These are phyloP conservation scores for Drosophila atroscutellata DNA, from an alignment of 2,888 invertebrate species.

Conservation along the genomic window DNA sequence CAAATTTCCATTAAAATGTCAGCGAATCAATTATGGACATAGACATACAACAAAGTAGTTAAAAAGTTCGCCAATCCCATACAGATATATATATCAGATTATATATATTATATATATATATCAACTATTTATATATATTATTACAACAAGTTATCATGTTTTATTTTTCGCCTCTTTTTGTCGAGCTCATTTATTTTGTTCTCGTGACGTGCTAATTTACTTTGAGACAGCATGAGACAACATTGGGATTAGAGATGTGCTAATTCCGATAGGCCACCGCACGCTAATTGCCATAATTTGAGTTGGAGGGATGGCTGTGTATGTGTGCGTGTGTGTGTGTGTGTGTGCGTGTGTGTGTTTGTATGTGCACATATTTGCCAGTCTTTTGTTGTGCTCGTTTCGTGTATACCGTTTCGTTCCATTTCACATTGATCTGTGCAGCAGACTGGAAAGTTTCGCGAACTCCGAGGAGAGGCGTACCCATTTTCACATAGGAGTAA, in stretches of 20 bases:
- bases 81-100: not conserved
- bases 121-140: not conserved
- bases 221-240: constrained; percentile 43
- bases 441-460: constrained; percentile 67
- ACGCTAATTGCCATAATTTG: constrained; percentile 63
- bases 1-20: not conserved
- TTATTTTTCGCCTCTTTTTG: not conserved
- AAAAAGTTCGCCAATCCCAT: not conserved
- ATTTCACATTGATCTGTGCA: constrained; percentile 44
- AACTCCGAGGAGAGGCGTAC: not conserved
- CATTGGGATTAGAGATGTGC: constrained; percentile 62
- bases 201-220: constrained; percentile 59
- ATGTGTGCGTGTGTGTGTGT: constrained; percentile 21
- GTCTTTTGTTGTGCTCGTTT: constrained; percentile 35
- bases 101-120: not conserved
- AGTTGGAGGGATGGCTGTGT: not conserved
- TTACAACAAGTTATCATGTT: not conserved
- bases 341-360: constrained; percentile 22
- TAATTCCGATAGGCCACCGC: constrained; percentile 60
- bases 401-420: constrained; percentile 52
- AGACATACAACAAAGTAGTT: not conserved
- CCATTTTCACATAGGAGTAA: not conserved
- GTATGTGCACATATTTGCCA: constrained; percentile 14
- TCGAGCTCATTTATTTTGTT: not conserved
- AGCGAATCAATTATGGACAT: constrained; percentile 4